Percentiles rank a stretch among this genome's conserved stretches.
phyloP scores from a whole-genome alignment of 2,797 vertebrate species.

The Spinus pinus region DNA sequence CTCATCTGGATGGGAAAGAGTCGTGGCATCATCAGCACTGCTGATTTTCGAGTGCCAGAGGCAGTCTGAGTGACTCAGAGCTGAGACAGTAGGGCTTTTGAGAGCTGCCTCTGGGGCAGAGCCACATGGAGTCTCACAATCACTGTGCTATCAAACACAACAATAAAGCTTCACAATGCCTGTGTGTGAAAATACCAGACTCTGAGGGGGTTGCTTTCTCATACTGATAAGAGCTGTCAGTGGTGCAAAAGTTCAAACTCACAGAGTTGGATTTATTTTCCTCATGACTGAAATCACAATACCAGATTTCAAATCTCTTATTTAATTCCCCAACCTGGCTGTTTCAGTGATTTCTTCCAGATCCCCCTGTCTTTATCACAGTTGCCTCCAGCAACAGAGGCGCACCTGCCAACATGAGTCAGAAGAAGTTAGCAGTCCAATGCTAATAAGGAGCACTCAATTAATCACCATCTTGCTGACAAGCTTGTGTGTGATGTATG shows the following conservation, averaged over 20 bases:
- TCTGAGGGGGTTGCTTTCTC: not conserved
- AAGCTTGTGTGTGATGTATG: not conserved
- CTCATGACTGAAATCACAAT: not conserved
- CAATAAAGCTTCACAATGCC: not conserved
- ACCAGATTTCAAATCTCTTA: not conserved
- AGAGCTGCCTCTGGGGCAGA: conserved; percentile 8
- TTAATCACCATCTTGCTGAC: conserved; percentile 19
- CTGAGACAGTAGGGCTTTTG: conserved; percentile 24
- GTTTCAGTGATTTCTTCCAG: not conserved
- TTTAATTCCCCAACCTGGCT: not conserved
- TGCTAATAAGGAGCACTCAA: not conserved
- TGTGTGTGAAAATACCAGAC: not conserved
- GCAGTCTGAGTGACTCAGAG: conserved; percentile 7
- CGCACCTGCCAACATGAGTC: conserved; percentile 34
- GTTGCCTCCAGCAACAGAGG: not conserved
- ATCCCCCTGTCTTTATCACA: not conserved
- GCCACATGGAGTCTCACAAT: not conserved
- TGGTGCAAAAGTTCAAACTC: not conserved
- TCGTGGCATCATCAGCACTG: not conserved
- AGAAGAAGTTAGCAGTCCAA: not conserved
- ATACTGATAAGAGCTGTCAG: not conserved
- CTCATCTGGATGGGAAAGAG: not conserved
- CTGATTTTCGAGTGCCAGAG: not conserved
- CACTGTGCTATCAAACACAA: not conserved
- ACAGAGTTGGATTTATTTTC: not conserved